Evolutionary conservation across 2,888 invertebrate genomes (phyloP), one percentile per base, ranked within the genome.

Genomic region (Arenicola marina): DNA sequence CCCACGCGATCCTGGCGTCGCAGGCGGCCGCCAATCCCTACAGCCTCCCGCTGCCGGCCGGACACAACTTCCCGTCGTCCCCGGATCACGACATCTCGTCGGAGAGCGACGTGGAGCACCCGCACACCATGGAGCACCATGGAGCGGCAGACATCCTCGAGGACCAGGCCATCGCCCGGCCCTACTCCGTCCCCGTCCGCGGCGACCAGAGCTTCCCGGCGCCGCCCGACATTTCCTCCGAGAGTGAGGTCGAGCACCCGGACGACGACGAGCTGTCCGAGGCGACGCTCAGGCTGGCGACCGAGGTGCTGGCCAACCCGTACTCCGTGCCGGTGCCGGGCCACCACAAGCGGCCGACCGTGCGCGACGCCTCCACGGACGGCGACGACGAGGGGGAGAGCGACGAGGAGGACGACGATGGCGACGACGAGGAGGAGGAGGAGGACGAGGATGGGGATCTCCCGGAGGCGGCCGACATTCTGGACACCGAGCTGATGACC

Each of bases 71-170:
- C n/a, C 38, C 38, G 18, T 18, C 38, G 38, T 18, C 38, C 18
- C 38, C 38, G 11, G 11, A 11, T 15, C 11, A 15, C 11, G 62
- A 62, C 28, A 57, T 62, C 31, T 57, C 62, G 21, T 62, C 62
- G 15, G 62, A 62, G 51, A 56, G 57, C 33, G 62, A 62, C 2
- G 57, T 34, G 4, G 51, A 57, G 31, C 38, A 38, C n/a, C n/a
- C n/a, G n/a, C n/a, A n/a, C n/a, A n/a, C n/a, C n/a, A n/a, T n/a
- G n/a, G n/a, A n/a, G n/a, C 38, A 38, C 38, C 18, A 15, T 38
- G 38, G 18, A 38, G 38, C 38, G 11, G 38, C 38, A 15, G 18
- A 18, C 11, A 38, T 38, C 11, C 38, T 38, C 38, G 38, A 38
- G 24, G 21, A 24, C 62, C 56, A 1, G 29, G 31, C 32, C 44